Evolutionary conservation across 2,113 vertebrate genomes (phyloP), one percentile per base, ranked within the genome.

Genomic region (Pimephales promelas): DNA sequence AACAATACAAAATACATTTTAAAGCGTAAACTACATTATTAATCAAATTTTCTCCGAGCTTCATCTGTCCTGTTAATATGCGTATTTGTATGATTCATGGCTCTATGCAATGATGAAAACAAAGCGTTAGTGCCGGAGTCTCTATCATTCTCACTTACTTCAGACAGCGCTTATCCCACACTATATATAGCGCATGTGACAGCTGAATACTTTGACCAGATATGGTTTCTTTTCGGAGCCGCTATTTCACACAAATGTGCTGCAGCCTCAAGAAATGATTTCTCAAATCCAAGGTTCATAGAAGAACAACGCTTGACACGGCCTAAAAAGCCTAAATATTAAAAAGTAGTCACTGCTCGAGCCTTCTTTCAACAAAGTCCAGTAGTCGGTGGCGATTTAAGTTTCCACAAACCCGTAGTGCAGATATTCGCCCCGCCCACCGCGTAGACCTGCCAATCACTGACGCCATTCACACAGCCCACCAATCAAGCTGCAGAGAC

Each of bases 121-220:
- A 68, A 40, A 70, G 47, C 28, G 31, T 68, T 68, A 80, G 77
- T 43, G 34, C 18, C 31, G 75, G 75, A 64, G 77, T 8, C 59
- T 22, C 62, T 49, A 52, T 81, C 11, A 56, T 81, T 81, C 62
- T 70, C 81, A 86, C 93, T 89, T 93, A 92, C 92, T 91, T 92
- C 91, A 88, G 92, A 82, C 91, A 79, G 82, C 78, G 83, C 85
- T 75, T 84, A 84, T 84, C 83, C 77, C 54, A 56, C 57, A 81
- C 94, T 95, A 95, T 94, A 94, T 92, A 94, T 95, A 95, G 94
- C 86, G 83, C 88, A 88, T 91, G 92, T 94, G 94, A 95, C 94
- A 92, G 94, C 90, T 90, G 94, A 95, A 95, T 96, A 95, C 92
- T 97, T 95, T 96, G 95, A 92, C 96, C 96, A 95, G 95, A 97